Evolutionary conservation across 2,888 invertebrate genomes (phyloP).

Genomic region (Globia sparganii): DNA sequence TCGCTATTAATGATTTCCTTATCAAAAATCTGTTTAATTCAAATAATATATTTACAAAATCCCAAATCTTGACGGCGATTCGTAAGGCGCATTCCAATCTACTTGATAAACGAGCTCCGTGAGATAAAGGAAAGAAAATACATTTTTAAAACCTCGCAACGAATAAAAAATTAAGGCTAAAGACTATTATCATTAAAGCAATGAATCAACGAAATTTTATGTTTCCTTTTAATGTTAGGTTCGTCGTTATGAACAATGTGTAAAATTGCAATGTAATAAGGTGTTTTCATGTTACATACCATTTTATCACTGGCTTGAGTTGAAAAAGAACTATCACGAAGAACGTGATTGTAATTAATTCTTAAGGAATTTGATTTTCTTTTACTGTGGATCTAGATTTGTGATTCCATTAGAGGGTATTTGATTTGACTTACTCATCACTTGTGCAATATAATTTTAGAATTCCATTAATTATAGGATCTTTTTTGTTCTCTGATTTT

Average conservation of each 20-base stretch:
- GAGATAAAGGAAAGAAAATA: conserved; percentile 79
- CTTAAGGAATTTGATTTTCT: conserved; percentile 38
- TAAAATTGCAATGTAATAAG: conserved; percentile 68
- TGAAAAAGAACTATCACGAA: conserved; percentile 45
- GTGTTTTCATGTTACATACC: conserved; percentile 52
- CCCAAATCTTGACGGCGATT: conserved; percentile 71
- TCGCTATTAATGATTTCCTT: conserved; percentile 40
- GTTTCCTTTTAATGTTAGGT: conserved; percentile 73
- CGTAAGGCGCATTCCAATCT: conserved; percentile 77
- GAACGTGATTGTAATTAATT: conserved; percentile 11
- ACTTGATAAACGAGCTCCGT: conserved; percentile 79
- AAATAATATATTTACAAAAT: conserved; percentile 64
- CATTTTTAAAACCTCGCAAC: conserved; percentile 72
- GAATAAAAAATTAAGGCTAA: conserved; percentile 77
- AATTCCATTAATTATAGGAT: not conserved
- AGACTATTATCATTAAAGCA: conserved; percentile 80
- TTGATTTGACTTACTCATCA: conserved; percentile 1
- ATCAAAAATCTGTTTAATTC: conserved; percentile 50
- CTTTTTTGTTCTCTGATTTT: not conserved
- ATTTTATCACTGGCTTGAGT: conserved; percentile 63
- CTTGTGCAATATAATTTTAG: not conserved
- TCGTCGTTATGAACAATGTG: conserved; percentile 72
- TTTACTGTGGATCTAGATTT: conserved; percentile 21
- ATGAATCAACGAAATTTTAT: conserved; percentile 83
- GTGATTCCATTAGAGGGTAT: not conserved